phyloP scores from a whole-genome alignment of 2,888 invertebrate genomes.

The Epinotia brunnichana region DNA sequence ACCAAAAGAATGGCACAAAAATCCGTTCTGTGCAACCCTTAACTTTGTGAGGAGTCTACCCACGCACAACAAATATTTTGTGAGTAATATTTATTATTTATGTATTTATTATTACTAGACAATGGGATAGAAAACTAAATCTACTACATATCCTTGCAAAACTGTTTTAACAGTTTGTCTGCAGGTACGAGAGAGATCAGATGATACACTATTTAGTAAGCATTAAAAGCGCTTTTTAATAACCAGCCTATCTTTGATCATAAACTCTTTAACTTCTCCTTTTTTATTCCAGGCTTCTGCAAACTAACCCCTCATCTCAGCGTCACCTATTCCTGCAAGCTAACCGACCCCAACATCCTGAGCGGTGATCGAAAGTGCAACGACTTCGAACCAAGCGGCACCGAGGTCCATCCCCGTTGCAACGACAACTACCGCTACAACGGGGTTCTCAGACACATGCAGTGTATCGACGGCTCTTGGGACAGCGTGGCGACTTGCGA shows the following conservation, averaged over 20 bases:
- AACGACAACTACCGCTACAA: constrained; percentile 64
- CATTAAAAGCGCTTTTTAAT: too few species aligned
- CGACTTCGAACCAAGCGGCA: constrained; percentile 57
- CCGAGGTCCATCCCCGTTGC: constrained; percentile 57
- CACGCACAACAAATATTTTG: too few species aligned
- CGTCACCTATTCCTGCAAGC: constrained; percentile 58
- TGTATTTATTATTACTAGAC: too few species aligned
- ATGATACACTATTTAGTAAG: too few species aligned
- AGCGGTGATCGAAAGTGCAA: constrained; percentile 56
- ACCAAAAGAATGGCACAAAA: too few species aligned
- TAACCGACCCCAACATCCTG: constrained; percentile 45
- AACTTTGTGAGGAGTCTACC: too few species aligned
- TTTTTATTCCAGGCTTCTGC: constrained; percentile 57
- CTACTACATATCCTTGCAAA: too few species aligned
- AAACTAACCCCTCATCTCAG: constrained; percentile 56
- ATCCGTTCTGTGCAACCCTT: too few species aligned
- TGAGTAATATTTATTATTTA: too few species aligned
- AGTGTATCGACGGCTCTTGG: constrained; percentile 63
- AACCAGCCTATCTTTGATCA: neutral
- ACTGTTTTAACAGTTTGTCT: too few species aligned
- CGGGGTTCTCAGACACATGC: constrained; percentile 54
- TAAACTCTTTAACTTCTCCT: neutral
- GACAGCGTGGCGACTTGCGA: constrained; percentile 58
- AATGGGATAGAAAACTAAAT: too few species aligned
- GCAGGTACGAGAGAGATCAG: too few species aligned